phyloP scores from a whole-genome alignment of 2,113 vertebrate genomes.

The Mastomys natalensis region DNA sequence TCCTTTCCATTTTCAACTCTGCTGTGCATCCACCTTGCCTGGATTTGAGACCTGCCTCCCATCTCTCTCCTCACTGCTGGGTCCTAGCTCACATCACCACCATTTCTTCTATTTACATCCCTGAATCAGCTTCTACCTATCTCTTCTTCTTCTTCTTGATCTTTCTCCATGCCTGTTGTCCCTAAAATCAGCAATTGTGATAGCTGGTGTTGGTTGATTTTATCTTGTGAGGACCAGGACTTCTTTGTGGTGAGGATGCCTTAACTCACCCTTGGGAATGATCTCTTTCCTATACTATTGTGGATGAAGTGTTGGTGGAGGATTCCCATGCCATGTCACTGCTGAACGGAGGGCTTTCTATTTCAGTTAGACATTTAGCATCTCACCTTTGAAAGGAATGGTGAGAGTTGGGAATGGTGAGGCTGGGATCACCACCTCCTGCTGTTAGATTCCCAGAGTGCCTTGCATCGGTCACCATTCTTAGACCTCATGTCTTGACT shows the following conservation, averaged over 20 bases:
- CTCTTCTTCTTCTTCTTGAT: rapidly evolving
- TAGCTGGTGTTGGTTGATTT: rapidly evolving
- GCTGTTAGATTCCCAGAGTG: neutral
- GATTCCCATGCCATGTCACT: rapidly evolving
- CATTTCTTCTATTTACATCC: neutral
- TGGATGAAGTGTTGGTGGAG: neutral
- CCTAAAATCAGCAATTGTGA: rapidly evolving
- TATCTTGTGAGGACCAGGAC: neutral
- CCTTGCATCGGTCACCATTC: neutral
- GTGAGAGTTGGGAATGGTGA: rapidly evolving
- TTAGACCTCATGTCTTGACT: neutral
- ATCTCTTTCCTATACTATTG: rapidly evolving
- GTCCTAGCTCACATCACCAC: neutral
- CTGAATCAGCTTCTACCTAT: neutral
- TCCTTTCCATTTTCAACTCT: too few relatives aligned
- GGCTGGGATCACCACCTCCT: rapidly evolving
- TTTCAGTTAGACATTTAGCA: rapidly evolving
- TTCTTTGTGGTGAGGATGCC: neutral
- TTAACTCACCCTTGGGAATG: rapidly evolving
- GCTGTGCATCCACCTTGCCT: rapidly evolving
- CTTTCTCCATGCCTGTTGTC: rapidly evolving
- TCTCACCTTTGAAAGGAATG: too few relatives aligned
- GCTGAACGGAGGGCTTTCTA: neutral
- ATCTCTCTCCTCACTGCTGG: too few relatives aligned
- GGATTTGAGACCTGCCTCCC: rapidly evolving